A percentile compares a stretch with the other conserved stretches of the same genome.
Conservation (phyloP, 1,140 invertebrate genomes). For the Heliothis subflexa region DNA sequence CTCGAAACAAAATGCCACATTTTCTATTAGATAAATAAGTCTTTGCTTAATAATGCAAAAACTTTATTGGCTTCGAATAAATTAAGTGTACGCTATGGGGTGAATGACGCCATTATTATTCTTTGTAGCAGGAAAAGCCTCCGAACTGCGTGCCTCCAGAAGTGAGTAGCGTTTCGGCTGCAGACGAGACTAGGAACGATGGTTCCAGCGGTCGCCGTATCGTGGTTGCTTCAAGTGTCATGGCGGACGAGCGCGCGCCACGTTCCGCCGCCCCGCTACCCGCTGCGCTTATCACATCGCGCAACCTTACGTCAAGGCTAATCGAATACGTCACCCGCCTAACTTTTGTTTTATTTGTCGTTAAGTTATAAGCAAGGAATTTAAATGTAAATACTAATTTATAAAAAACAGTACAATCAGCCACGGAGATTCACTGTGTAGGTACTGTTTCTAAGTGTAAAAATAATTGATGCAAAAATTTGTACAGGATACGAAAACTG, state of each 20-base stretch:
- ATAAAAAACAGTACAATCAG: neutral
- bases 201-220: constrained; percentile 79
- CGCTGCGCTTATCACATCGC: constrained; percentile 57
- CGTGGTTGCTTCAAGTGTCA: constrained; percentile 88
- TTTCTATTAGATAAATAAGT: neutral
- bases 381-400: constrained; percentile 38
- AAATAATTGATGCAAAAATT: constrained; percentile 40
- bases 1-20: neutral
- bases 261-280: constrained; percentile 67
- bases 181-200: constrained; percentile 75
- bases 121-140: constrained; percentile 66
- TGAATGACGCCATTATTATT: constrained; percentile 12
- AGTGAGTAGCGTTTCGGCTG: constrained; percentile 77
- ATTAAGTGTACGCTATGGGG: neutral
- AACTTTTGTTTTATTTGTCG: constrained; percentile 26
- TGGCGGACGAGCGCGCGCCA: constrained; percentile 86
- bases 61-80: constrained; percentile 7
- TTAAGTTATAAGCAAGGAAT: constrained; percentile 31
- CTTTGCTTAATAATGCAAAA: neutral
- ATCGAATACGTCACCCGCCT: constrained; percentile 32
- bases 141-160: constrained; percentile 74
- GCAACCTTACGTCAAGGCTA: constrained; percentile 55
- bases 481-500: constrained; percentile 63
- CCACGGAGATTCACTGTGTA: neutral
- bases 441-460: neutral